Evolutionary conservation across 2,113 vertebrate genomes (phyloP), one percentile per base, ranked within the genome.

Genomic region (Stigmatopora nigra): DNA sequence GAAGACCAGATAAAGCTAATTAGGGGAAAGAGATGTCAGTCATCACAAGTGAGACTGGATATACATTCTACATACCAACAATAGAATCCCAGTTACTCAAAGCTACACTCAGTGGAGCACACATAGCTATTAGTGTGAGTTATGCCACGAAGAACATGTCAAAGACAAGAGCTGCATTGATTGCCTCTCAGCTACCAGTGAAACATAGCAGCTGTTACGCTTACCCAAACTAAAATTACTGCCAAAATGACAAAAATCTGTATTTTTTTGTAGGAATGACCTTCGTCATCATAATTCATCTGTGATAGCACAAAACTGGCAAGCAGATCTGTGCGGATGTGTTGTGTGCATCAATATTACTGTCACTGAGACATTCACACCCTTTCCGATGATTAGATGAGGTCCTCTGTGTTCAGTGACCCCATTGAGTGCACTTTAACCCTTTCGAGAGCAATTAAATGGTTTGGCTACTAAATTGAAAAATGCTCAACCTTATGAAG

Each of bases 11-110:
- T 92, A 91, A 91, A 89, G 78, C 83, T 84, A 76, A 76, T 81
- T 84, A 70, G 72, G 82, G 90, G 89, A 92, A 84, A 82, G 83
- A 88, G 86, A 82, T 86, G 91, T 93, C 89, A 88, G 83, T 93
- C 90, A 92, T 79, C 65, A 78, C 59, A 67, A 31, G 46, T 46
- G 38, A 5, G 75, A 62, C 66, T 80, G 31, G 64, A 77, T 61
- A 49, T 81, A 67, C 65, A 76, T 52, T 68, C 61, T 51, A 69
- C 69, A 78, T 25, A 78, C 79, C 73, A 78, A 83, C 79, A 82
- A 65, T 85, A 81, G 86, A 75, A 83, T 86, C 87, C 87, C 84
- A 90, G 89, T 87, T 81, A 72, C 84, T 79, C 31, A 68, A 41
- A 61, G 49, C 65, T 81, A 38, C 53, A 80, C 45, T 78, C 72